Evolutionary conservation across 1,140 invertebrate genomes (phyloP).

Genomic region (Dreissena rostriformis): DNA sequence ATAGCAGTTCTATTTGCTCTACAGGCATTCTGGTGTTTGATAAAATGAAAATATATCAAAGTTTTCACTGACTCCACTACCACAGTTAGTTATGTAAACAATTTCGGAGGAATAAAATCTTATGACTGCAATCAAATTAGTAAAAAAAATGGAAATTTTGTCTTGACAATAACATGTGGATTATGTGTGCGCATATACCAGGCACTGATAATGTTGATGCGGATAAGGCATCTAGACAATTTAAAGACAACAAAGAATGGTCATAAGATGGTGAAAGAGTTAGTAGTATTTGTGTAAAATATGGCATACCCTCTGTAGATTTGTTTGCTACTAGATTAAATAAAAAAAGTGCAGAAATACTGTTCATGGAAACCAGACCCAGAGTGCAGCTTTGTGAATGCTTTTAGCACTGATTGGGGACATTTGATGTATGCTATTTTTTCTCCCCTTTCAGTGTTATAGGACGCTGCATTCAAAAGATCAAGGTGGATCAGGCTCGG

Average conservation of each 20-base stretch:
- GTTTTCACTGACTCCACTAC: constrained; percentile 54
- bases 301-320: constrained; percentile 1
- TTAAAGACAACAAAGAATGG: constrained; percentile 55
- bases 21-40: too few species aligned
- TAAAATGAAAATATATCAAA: too few species aligned
- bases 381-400: constrained; percentile 27
- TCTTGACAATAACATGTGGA: constrained; percentile 39
- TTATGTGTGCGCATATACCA: constrained; percentile 46
- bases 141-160: constrained; percentile 57
- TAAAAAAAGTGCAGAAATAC: background rate
- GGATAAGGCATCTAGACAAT: constrained; percentile 48
- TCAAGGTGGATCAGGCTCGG: constrained; percentile 39
- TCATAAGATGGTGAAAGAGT: constrained; percentile 45
- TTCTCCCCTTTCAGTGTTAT: constrained; percentile 63
- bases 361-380: constrained; percentile 44
- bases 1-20: too few species aligned
- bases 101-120: constrained; percentile 45
- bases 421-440: constrained; percentile 37
- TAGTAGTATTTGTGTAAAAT: constrained; percentile 19
- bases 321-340: constrained; percentile 31
- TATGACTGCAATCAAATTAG: background rate
- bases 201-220: constrained; percentile 55
- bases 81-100: constrained; percentile 52
- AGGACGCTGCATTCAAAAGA: constrained; percentile 49
- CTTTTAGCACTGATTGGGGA: constrained; percentile 29